These are phyloP conservation scores for Oegoconia quadripuncta DNA, from an alignment of 2,888 invertebrate genomes.

Conservation along the genomic window DNA sequence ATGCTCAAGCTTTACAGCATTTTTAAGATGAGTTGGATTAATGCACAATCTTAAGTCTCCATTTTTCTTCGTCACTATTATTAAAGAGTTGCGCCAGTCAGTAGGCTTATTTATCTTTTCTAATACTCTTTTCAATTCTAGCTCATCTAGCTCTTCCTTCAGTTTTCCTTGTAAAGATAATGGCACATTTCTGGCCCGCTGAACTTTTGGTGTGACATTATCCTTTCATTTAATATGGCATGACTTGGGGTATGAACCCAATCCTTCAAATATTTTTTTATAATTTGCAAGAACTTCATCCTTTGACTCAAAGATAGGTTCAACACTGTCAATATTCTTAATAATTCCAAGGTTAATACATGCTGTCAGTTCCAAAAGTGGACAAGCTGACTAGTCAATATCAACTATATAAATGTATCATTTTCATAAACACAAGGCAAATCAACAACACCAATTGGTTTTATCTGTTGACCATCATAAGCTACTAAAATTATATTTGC, in stretches of 20 bases:
- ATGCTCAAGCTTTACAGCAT: constrained; percentile 6
- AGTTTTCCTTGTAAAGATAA: constrained; percentile 1
- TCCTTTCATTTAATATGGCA: background rate
- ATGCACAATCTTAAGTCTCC: constrained; percentile 10
- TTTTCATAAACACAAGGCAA: too few relatives aligned
- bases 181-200: constrained; percentile 7
- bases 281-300: background rate
- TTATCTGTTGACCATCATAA: background rate
- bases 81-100: constrained; percentile 14
- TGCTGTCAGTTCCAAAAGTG: background rate
- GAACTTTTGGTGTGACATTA: background rate
- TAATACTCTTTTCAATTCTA: constrained; percentile 8
- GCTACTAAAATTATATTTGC: background rate
- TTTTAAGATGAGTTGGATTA: constrained; percentile 10
- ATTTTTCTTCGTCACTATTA: constrained; percentile 11
- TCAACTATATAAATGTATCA: too few relatives aligned
- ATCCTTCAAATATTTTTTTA: background rate
- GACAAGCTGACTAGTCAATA: too few relatives aligned
- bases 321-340: background rate
- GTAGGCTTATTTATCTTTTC: constrained; percentile 13
- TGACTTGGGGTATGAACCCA: background rate
- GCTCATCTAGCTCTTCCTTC: constrained; percentile 5
- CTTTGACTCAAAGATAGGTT: too few relatives aligned
- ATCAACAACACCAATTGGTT: background rate
- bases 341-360: background rate